Evolutionary conservation across 2,888 invertebrate genomes (phyloP), one percentile per base, ranked within the genome.

Genomic region (Parnassius apollo): DNA sequence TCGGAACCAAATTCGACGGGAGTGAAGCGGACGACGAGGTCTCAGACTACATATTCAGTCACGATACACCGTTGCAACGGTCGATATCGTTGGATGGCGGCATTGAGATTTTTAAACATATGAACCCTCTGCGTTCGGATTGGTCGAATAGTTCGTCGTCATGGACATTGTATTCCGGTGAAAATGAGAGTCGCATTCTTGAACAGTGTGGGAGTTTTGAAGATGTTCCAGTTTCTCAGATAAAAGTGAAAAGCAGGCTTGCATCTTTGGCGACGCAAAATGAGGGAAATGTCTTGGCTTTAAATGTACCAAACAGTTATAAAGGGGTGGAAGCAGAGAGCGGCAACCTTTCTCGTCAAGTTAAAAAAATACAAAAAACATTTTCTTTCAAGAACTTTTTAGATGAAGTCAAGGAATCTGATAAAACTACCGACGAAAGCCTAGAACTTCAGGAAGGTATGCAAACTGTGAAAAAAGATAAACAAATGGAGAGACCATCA

Each of bases 51-150:
- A 77, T 80, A 64, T 86, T 86, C 71, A 72, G 76, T 58, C 81
- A 86, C 60, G 84, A 87, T 57, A 77, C 86, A 66, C 85, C 85
- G 1, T 68, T 91, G 55, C 85, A 86, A 65, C 77, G 86, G 18
- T 85, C 91, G 2, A 76, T 91, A 11, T 91, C 91, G 1, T 74
- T 91, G 18, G 90, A 91, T 57, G 78, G 86, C 48, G 91, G 91
- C 2, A 71, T 86, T 8, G 84, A 88, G 25, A 81, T 91, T 49
- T 85, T 85, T 67, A 81, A 83, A 18, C 85, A 86, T 62, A 70
- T 91, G 53, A 82, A 81, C 57, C 75, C 79, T 2, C 68, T 89
- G n/a, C 82, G 82, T 18, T 83, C 85, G 2, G 81, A 81, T 57
- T 82, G 78, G 76, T 82, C 84, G 22, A 77, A 68, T 9, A 75